These are phyloP conservation scores for Prosopocoilus inquinatus DNA, from an alignment of 2,888 invertebrate genomes.

Conservation along the genomic window DNA sequence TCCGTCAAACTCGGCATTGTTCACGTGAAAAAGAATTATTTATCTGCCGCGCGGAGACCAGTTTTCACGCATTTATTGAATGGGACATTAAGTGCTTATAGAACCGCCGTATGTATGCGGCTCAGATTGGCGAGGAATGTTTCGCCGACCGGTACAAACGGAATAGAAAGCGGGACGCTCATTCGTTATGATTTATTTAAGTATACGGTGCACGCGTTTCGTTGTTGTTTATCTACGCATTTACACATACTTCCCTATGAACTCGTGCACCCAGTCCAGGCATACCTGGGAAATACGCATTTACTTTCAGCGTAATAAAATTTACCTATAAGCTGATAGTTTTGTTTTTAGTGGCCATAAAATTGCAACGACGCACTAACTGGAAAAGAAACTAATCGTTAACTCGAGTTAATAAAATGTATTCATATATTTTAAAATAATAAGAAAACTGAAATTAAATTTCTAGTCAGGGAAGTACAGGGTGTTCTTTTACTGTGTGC, in stretches of 20 bases:
- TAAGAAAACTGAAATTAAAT: too few relatives aligned
- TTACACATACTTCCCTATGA: conserved; percentile 7
- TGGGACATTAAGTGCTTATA: conserved; percentile 43
- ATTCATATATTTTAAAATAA: too few relatives aligned
- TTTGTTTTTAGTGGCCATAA: too few relatives aligned
- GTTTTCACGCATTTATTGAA: conserved; percentile 49
- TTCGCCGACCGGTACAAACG: conserved; percentile 20
- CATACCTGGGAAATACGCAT: too few relatives aligned
- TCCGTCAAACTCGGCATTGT: conserved; percentile 41
- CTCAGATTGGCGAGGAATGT: conserved; percentile 19
- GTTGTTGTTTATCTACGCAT: conserved; percentile 16
- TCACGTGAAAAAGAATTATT: conserved; percentile 39
- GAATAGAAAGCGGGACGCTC: conserved; percentile 31
- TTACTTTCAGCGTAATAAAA: too few relatives aligned
- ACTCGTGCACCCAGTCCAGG: too few relatives aligned
- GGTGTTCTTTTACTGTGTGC: too few relatives aligned
- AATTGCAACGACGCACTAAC: too few relatives aligned
- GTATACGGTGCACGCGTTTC: conserved; percentile 24
- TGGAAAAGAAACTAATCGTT: too few relatives aligned
- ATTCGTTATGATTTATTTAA: conserved; percentile 29
- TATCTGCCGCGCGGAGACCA: conserved; percentile 43
- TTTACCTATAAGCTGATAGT: too few relatives aligned
- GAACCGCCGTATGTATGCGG: conserved; percentile 26
- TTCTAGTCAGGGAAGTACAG: too few relatives aligned
- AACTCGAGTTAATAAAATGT: too few relatives aligned